phyloP scores from a whole-genome alignment of 2,113 vertebrate species.

The Trichechus manatus region DNA sequence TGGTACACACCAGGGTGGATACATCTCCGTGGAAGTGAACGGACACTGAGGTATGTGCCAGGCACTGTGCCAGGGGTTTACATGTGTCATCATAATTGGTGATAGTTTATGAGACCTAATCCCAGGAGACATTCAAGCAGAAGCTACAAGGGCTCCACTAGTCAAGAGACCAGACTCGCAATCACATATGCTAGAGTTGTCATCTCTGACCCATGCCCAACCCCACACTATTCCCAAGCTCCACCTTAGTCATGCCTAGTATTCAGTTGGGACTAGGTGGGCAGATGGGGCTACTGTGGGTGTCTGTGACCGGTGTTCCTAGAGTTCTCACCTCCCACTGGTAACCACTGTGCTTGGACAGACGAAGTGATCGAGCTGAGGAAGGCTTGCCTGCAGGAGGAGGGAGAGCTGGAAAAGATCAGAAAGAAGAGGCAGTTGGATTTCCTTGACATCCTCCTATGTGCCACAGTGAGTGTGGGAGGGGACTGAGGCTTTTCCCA shows the following conservation, averaged over 20 bases:
- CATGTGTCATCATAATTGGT: not conserved
- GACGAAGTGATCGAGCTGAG: constrained; percentile 88
- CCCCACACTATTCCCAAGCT: not conserved
- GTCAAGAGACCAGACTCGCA: not conserved
- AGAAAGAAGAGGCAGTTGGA: constrained; percentile 91
- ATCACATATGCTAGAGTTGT: not conserved
- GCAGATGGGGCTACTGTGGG: not conserved
- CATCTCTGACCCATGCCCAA: rapidly evolving
- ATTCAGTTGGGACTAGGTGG: not conserved
- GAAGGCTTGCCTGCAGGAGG: constrained; percentile 87
- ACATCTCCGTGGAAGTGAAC: not conserved
- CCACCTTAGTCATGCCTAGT: not conserved
- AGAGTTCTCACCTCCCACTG: not conserved
- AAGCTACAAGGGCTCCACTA: not conserved
- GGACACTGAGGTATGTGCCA: not conserved
- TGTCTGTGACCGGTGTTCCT: not conserved
- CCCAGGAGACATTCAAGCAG: not conserved
- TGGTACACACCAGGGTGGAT: rapidly evolving
- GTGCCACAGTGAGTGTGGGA: constrained; percentile 90
- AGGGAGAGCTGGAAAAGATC: constrained; percentile 86
- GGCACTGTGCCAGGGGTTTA: rapidly evolving
- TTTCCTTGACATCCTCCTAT: constrained; percentile 96
- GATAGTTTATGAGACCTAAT: not conserved
- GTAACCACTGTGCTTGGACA: not conserved
- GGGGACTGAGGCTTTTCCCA: not conserved